Evolutionary conservation across 2,797 vertebrate genomes (phyloP).

Genomic region (Centropyge bicolor): DNA sequence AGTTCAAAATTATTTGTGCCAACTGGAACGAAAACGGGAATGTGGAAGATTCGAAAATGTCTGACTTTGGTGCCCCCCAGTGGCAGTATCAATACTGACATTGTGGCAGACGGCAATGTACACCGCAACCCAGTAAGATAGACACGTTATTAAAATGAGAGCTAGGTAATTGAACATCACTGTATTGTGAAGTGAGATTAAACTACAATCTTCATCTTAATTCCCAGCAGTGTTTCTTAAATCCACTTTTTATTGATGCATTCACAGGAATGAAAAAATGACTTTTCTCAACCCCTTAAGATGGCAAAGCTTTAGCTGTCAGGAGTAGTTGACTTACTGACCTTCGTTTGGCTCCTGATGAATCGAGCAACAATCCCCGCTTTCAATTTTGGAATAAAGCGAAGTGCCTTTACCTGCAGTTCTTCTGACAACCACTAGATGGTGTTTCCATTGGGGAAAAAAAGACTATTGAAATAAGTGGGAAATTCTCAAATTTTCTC

Average conservation of each 20-base stretch:
- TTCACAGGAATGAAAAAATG: not conserved
- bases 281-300: not conserved
- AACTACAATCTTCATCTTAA: not conserved
- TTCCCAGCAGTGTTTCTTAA: not conserved
- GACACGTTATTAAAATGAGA: not conserved
- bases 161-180: not conserved
- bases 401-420: not conserved
- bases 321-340: not conserved
- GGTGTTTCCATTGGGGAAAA: not conserved
- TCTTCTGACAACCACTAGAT: slow-evolving; percentile 9
- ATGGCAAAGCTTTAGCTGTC: not conserved
- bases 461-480: not conserved
- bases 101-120: not conserved
- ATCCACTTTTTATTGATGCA: not conserved
- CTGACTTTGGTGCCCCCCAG: not conserved
- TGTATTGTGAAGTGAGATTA: not conserved
- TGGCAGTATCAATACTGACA: not conserved
- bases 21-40: too few species aligned
- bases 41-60: not conserved
- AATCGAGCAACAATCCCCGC: not conserved
- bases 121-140: not conserved
- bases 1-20: too few species aligned
- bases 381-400: not conserved
- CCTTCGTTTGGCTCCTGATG: not conserved
- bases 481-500: not conserved